A percentile compares a stretch with the other conserved stretches of the same genome.
Conservation (phyloP, 2,888 invertebrate species). For the Epicampocera succincta region DNA sequence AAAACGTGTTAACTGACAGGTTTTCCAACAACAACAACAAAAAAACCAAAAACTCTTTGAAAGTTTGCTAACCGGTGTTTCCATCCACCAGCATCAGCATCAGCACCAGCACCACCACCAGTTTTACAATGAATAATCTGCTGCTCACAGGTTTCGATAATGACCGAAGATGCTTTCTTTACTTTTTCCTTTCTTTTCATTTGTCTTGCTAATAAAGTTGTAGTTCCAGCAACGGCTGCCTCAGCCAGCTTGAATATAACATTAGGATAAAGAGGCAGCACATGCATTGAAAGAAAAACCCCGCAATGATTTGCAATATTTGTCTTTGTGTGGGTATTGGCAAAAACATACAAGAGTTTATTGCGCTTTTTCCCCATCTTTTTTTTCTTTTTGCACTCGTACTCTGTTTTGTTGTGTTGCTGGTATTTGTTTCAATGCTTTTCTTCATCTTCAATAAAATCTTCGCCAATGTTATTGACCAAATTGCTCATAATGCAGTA, state of each 20-base stretch:
- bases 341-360: conserved; percentile 53
- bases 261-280: neutral
- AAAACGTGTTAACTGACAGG: conserved; percentile 59
- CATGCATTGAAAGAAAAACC: conserved; percentile 1
- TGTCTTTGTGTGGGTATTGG: conserved; percentile 30
- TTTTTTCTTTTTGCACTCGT: no score
- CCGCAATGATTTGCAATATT: conserved; percentile 27
- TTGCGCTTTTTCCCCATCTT: conserved; percentile 56
- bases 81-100: conserved; percentile 1
- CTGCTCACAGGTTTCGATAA: conserved; percentile 61
- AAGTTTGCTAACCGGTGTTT: conserved; percentile 61
- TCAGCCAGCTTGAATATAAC: conserved; percentile 1
- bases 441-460: conserved; percentile 18
- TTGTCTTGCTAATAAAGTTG: conserved; percentile 48
- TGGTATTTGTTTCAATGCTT: conserved; percentile 1
- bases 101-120: conserved; percentile 9
- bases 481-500: conserved; percentile 41
- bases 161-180: conserved; percentile 70
- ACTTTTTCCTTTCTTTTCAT: conserved; percentile 45
- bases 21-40: conserved; percentile 35
- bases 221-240: conserved; percentile 13
- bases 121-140: neutral
- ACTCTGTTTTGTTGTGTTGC: conserved; percentile 19
- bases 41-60: conserved; percentile 17
- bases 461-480: conserved; percentile 63